Conservation (phyloP, 2,888 invertebrate genomes). For the Polietes domitor region DNA sequence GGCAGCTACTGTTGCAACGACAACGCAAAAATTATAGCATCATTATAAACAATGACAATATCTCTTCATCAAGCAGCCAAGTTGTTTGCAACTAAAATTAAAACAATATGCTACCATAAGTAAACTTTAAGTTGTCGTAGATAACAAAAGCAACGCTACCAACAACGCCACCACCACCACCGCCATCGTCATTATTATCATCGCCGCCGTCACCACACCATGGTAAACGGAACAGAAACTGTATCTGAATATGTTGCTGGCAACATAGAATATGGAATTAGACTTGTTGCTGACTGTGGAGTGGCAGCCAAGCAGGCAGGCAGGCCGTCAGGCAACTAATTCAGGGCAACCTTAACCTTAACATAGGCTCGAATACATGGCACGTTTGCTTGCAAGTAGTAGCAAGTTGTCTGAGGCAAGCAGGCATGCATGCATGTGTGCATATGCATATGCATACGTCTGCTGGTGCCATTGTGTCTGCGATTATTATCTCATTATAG, state of each 20-base stretch:
- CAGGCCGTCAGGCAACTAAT: background rate
- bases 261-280: conserved; percentile 24
- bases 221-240: background rate
- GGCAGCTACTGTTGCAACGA: conserved; percentile 30
- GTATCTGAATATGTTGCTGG: background rate
- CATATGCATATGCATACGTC: conserved; percentile 19
- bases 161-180: background rate
- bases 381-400: background rate
- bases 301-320: background rate
- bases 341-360: conserved; percentile 12
- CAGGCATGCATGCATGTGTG: too few relatives aligned
- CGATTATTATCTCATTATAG: conserved; percentile 75
- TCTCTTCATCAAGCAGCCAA: conserved; percentile 60
- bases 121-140: conserved; percentile 48
- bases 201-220: too few relatives aligned
- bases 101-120: conserved; percentile 59
- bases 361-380: background rate
- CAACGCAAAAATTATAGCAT: conserved; percentile 52
- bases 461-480: conserved; percentile 76
- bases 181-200: background rate
- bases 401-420: background rate
- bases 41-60: conserved; percentile 63
- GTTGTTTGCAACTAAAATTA: conserved; percentile 46
- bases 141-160: conserved; percentile 19
- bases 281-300: conserved; percentile 9